Evolutionary conservation across 2,797 vertebrate species (phyloP), one percentile per base, ranked within the genome.

Genomic region (Echeneis naucrates): DNA sequence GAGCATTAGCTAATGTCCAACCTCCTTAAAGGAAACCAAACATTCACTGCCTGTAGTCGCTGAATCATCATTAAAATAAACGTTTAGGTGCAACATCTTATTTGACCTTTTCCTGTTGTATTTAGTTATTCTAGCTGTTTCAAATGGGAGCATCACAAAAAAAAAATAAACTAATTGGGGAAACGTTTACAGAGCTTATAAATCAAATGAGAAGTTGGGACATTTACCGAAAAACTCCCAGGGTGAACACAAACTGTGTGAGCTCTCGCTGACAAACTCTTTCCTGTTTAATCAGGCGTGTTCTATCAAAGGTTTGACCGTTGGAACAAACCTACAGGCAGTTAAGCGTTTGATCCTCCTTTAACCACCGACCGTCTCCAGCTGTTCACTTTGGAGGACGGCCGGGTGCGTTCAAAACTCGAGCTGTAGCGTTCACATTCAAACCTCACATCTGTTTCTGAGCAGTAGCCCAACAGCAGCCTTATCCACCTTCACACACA

Each of bases 401-500:
- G 24, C 66, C 62, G 72, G 70, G 65, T 54, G 74, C 5, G 9
- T 0, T 68, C 2, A 44, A 42, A 58, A 45, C 55, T 23, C 23
- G 65, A 83, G 60, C 68, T 70, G 84, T 87, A 85, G 84, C 88
- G 48, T 82, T 84, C 56, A 75, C 69, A 32, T 33, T 66, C 37
- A 68, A 82, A 87, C 78, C 71, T 89, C 72, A 72, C 54, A 47
- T 61, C 11, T 52, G 12, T 35, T 48, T 8, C 44, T 35, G 1
- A 72, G 52, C 55, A 53, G 90, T 82, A 86, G 82, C 87, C 71
- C 42, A 52, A 52, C 75, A 77, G 66, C 75, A 86, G 86, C 87
- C 84, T 89, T 86, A 88, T 66, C 30, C 2, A 7, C 55, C 42
- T 27, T 35, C 58, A 67, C 59, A 72, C 73, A 58, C 47, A 52